Evolutionary conservation across 1,140 invertebrate species (phyloP).

Genomic region (Bombus impatiens): DNA sequence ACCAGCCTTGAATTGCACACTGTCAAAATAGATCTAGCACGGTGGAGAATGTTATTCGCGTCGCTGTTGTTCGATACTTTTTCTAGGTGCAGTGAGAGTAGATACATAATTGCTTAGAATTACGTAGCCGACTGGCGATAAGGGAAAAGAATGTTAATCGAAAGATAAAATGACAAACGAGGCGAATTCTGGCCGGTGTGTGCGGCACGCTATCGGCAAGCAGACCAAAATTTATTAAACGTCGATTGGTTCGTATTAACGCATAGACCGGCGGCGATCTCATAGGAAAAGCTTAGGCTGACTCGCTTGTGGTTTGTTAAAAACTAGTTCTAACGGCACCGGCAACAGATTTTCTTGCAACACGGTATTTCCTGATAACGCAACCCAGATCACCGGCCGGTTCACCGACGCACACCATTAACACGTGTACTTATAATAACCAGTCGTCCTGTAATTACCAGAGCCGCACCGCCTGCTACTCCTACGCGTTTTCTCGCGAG

Average conservation of each 20-base stretch:
- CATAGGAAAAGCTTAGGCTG: slow-evolving; percentile 9
- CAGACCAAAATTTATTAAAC: slow-evolving; percentile 27
- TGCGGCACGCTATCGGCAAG: background rate
- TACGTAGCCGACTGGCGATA: background rate
- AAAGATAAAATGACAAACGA: slow-evolving; percentile 19
- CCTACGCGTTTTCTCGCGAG: slow-evolving; percentile 4
- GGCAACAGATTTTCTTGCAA: slow-evolving; percentile 45
- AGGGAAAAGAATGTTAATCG: background rate
- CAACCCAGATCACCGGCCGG: background rate
- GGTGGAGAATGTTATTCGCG: slow-evolving; percentile 6
- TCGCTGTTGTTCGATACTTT: background rate
- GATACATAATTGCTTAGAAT: background rate
- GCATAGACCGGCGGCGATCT: slow-evolving; percentile 17
- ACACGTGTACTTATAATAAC: slow-evolving; percentile 45
- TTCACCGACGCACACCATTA: background rate
- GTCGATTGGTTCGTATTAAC: background rate
- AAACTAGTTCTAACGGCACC: slow-evolving; percentile 40
- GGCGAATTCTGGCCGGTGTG: background rate
- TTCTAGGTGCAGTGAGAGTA: background rate
- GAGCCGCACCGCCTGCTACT: background rate
- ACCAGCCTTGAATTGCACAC: background rate
- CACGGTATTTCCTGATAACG: slow-evolving; percentile 42
- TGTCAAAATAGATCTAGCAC: slow-evolving; percentile 8
- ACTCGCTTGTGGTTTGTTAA: background rate
- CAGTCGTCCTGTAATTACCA: slow-evolving; percentile 50